Evolutionary conservation across 2,888 invertebrate genomes (phyloP), one percentile per base, ranked within the genome.

Genomic region (Oeneis ivallda): DNA sequence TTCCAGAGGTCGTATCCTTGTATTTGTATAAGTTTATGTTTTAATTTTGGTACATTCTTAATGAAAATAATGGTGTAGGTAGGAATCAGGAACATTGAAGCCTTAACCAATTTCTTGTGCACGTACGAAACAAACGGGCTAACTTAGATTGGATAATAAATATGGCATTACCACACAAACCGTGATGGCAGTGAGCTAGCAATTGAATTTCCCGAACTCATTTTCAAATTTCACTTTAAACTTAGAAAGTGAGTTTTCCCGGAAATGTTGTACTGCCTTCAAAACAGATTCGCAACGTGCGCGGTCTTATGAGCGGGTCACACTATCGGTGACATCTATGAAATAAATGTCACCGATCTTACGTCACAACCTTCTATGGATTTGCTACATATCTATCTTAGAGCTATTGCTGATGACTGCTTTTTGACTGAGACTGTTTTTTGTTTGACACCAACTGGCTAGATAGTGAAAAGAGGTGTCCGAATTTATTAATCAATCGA

Each of bases 261-360:
- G 84, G 83, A 66, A 71, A 67, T 69, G 61, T 69, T 71, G 69
- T 70, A 68, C 66, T 86, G 83, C 79, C 81, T 79, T 75, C 79
- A 78, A 83, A 87, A 85, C 87, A 84, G 86, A 87, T 87, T 87
- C 83, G 77, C 78, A 82, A 85, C 84, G 84, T 86, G 5, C 26
- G 26, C 84, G 84, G 84, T 87, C 84, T 86, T 87, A 50, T 13
- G n/a, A 13, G 6, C 32, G 26, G 32, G 26, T 32, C 50, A 26
- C 50, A 50, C 26, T 50, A 50, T 8, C 8, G 7, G 26, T 26
- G 0, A 26, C 26, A 5, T 26, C 26, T 26, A 26, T 26, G 5
- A 26, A 26, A 26, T 26, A 26, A 26, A 26, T 26, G 26, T 26
- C 5, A 26, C 5, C 26, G n/a, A 26, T 26, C 26, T 26, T 26